phyloP scores from a whole-genome alignment of 2,797 vertebrate genomes.

The Scomberomorus guttatus region DNA sequence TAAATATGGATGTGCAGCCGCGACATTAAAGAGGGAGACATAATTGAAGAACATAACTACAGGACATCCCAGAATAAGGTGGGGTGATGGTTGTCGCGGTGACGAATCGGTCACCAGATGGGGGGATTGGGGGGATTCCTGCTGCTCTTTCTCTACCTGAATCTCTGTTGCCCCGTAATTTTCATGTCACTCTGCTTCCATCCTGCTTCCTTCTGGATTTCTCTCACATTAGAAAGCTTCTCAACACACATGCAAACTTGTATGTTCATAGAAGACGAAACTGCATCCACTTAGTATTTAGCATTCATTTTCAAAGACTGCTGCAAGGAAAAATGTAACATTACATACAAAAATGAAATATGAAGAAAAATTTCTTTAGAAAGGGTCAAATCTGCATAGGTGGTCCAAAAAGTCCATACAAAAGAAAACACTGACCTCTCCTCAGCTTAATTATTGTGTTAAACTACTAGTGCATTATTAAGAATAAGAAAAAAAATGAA shows the following conservation, averaged over 20 bases:
- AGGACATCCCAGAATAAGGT: conserved; percentile 85
- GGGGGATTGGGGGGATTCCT: conserved; percentile 51
- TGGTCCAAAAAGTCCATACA: too few relatives aligned
- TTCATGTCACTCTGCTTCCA: conserved; percentile 58
- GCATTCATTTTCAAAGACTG: too few relatives aligned
- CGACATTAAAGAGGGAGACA: conserved; percentile 87
- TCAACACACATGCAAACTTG: conserved; percentile 1
- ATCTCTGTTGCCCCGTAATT: conserved; percentile 50
- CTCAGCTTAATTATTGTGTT: too few relatives aligned
- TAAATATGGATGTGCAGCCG: conserved; percentile 86
- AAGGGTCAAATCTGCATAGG: too few relatives aligned
- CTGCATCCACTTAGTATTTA: not conserved
- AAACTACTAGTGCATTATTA: too few relatives aligned
- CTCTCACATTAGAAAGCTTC: conserved; percentile 16
- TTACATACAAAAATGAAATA: too few relatives aligned
- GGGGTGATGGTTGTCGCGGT: conserved; percentile 76
- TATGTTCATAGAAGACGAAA: not conserved
- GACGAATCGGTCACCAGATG: conserved; percentile 80
- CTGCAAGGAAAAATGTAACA: not conserved
- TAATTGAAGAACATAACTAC: conserved; percentile 90
- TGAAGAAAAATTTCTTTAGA: too few relatives aligned
- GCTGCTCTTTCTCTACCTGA: conserved; percentile 43
- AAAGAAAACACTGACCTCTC: too few relatives aligned
- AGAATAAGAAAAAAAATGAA: too few relatives aligned
- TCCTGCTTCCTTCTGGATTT: conserved; percentile 19